phyloP scores from a whole-genome alignment of 2,797 vertebrate species.

The Aphelocoma californica region DNA sequence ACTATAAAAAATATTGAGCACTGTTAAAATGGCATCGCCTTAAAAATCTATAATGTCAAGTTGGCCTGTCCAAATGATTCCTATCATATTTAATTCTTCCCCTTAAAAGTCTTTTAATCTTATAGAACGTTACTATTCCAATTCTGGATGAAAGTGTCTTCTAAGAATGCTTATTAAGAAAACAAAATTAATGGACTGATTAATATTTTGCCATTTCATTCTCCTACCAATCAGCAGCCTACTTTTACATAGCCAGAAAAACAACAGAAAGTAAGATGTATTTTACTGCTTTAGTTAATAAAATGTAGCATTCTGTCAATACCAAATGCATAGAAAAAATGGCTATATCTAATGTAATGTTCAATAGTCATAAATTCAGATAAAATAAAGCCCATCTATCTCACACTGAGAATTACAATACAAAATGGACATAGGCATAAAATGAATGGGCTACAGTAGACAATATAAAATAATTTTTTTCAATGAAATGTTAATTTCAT shows the following conservation, averaged over 20 bases:
- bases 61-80: background rate
- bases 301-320: background rate
- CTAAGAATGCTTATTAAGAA: background rate
- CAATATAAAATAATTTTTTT: background rate
- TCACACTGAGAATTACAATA: background rate
- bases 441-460: background rate
- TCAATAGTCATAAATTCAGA: background rate
- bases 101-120: background rate
- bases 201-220: background rate
- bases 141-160: background rate
- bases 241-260: background rate
- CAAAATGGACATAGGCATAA: background rate
- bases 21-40: background rate
- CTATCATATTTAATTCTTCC: background rate
- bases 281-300: background rate
- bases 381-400: background rate
- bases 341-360: background rate
- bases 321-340: background rate
- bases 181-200: background rate
- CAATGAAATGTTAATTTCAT: background rate
- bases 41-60: background rate
- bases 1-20: background rate
- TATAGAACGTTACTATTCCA: background rate
- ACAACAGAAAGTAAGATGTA: background rate
- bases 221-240: background rate